Evolutionary conservation across 2,888 invertebrate species (phyloP), one percentile per base, ranked within the genome.

Genomic region (Perdita meconis): DNA sequence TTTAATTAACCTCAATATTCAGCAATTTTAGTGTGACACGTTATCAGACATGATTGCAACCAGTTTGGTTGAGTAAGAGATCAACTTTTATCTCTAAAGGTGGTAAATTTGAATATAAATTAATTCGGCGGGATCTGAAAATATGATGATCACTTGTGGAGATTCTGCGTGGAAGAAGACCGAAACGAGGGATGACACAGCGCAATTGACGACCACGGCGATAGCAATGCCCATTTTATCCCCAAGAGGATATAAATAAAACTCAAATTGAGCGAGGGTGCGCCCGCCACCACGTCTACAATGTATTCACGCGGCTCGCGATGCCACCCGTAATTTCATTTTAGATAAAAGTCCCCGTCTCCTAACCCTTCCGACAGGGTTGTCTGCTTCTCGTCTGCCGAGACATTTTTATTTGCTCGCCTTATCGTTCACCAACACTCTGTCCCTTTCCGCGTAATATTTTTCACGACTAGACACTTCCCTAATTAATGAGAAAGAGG

Each of bases 171-270:
- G 74, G 26, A 34, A 36, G 56, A 36, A 51, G 53, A 22, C 30
- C 47, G 73, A 73, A 70, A 36, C 60, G 56, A 40, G 76, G 57
- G 59, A 76, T 65, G 79, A 81, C 76, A 71, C 63, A 56, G 73
- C 66, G 72, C 79, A 66, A 73, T 70, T 65, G 71, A 71, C 68
- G 60, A 26, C 42, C 51, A 60, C 24, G 55, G 60, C 61, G 57
- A 83, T 73, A 71, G 63, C 60, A 61, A 57, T 60, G 59, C 60
- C 64, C 66, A 51, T 51, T 66, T 73, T 75, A 71, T 80, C 78
- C 74, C 63, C 68, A 64, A 59, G 65, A 76, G 80, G 77, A 59
- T 70, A 82, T 82, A 83, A 85, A 85, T 82, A 85, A 85, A 83
- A 74, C 12, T 70, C 61, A 75, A 83, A 80, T 85, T 80, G 75